These are phyloP conservation scores for Cynocephalus volans DNA, from an alignment of 2,113 vertebrate species.

Conservation along the genomic window DNA sequence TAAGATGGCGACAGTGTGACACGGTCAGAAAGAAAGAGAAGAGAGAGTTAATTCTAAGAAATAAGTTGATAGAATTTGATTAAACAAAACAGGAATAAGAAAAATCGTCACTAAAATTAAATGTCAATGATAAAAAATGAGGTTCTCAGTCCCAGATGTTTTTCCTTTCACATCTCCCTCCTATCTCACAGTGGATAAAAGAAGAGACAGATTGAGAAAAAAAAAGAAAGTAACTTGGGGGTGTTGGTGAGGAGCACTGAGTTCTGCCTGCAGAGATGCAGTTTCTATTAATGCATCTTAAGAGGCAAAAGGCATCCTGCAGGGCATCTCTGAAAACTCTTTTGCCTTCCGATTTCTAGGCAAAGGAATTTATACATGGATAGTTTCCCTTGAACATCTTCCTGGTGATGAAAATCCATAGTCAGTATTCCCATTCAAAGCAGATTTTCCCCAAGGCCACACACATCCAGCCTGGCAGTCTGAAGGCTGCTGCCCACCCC, in stretches of 20 bases:
- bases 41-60: constrained; percentile 28
- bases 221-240: constrained; percentile 19
- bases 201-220: background rate
- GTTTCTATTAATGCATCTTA: constrained; percentile 55
- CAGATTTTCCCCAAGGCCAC: constrained; percentile 81
- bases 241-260: background rate
- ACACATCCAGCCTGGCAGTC: constrained; percentile 69
- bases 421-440: constrained; percentile 70
- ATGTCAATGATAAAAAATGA: constrained; percentile 46
- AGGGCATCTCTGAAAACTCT: constrained; percentile 68
- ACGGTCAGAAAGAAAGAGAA: background rate
- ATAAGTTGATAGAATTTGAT: constrained; percentile 26
- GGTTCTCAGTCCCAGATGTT: background rate
- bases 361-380: constrained; percentile 68
- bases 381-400: constrained; percentile 70
- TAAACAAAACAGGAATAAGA: constrained; percentile 2
- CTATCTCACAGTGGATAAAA: background rate
- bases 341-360: constrained; percentile 42
- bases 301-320: constrained; percentile 71
- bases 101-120: constrained; percentile 47
- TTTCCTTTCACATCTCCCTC: background rate
- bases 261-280: background rate
- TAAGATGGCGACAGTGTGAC: background rate
- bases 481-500: background rate
- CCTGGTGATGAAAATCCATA: constrained; percentile 63